phyloP scores from a whole-genome alignment of 2,888 invertebrate genomes.

The Baccha elongata region DNA sequence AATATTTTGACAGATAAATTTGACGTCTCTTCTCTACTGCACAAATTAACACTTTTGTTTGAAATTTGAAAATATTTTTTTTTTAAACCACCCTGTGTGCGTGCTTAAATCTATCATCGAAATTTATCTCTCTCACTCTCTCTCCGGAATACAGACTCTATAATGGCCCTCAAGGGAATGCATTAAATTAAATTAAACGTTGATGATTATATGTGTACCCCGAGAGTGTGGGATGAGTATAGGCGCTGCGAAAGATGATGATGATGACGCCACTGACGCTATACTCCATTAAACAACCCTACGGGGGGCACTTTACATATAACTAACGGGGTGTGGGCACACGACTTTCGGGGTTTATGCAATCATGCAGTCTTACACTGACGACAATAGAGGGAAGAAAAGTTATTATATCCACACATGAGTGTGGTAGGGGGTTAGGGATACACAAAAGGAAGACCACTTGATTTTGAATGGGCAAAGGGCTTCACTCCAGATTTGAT shows the following conservation, averaged over 20 bases:
- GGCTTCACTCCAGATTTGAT: conserved; percentile 57
- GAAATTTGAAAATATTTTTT: too few species aligned
- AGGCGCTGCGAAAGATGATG: conserved; percentile 37
- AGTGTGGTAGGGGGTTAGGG: neutral
- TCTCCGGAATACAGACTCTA: conserved; percentile 9
- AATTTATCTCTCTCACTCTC: neutral
- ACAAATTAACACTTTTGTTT: too few species aligned
- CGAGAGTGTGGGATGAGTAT: conserved; percentile 19
- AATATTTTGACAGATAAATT: too few species aligned
- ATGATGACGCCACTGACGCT: conserved; percentile 71
- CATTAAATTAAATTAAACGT: conserved; percentile 73
- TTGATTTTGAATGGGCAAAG: conserved; percentile 48
- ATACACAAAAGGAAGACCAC: conserved; percentile 7
- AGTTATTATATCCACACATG: conserved; percentile 28
- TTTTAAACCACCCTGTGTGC: conserved; percentile 8
- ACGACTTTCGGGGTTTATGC: conserved; percentile 44
- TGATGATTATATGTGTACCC: conserved; percentile 69
- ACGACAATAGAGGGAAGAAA: conserved; percentile 44
- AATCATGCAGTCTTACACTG: conserved; percentile 39
- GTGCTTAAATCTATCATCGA: neutral
- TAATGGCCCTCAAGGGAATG: conserved; percentile 70
- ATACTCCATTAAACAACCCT: conserved; percentile 69
- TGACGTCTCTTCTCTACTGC: too few species aligned
- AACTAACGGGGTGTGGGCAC: conserved; percentile 8
- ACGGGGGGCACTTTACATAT: conserved; percentile 51